These are phyloP conservation scores for Synanthedon vespiformis DNA, from an alignment of 2,888 invertebrate species.

Conservation along the genomic window DNA sequence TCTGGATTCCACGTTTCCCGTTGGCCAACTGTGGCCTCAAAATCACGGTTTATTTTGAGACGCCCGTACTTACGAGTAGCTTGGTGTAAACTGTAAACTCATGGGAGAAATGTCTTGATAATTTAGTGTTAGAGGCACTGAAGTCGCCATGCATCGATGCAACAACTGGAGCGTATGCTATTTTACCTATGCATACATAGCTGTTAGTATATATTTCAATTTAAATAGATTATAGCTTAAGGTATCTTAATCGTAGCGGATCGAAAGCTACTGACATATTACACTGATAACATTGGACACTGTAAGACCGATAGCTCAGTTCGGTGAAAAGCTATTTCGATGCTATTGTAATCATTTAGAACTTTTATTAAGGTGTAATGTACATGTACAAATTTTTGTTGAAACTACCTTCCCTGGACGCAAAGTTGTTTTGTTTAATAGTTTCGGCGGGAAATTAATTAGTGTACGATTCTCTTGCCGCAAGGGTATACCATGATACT, in stretches of 20 bases:
- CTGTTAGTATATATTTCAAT: constrained; percentile 53
- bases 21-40: no score
- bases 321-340: not conserved
- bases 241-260: constrained; percentile 1
- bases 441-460: constrained; percentile 55
- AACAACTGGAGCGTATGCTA: constrained; percentile 41
- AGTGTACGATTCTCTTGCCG: constrained; percentile 52
- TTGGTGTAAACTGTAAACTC: no score
- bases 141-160: constrained; percentile 45
- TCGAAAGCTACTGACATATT: not conserved
- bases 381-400: constrained; percentile 62
- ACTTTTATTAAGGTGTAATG: constrained; percentile 17
- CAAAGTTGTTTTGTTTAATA: constrained; percentile 45
- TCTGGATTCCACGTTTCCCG: no score
- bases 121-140: constrained; percentile 45
- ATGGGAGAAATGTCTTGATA: constrained; percentile 10
- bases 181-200: constrained; percentile 37
- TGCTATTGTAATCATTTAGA: constrained; percentile 9
- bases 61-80: no score
- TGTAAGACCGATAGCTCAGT: not conserved
- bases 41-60: no score
- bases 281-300: not conserved
- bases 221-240: constrained; percentile 43
- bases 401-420: constrained; percentile 33
- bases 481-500: constrained; percentile 64